Conservation (phyloP, 1,140 invertebrate genomes). For the Coboldia fuscipes region DNA sequence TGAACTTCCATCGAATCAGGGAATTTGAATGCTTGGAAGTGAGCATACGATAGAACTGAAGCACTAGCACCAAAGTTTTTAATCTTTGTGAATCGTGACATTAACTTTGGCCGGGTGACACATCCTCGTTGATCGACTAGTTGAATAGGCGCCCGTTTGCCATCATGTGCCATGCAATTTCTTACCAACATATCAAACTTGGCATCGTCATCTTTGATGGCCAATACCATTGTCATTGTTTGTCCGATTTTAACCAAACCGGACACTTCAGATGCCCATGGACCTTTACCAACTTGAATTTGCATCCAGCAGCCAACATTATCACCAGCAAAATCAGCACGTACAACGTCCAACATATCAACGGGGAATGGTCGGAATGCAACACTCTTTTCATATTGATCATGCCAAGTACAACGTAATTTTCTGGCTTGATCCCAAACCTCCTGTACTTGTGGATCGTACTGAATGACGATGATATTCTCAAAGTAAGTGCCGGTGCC, state of each 20-base stretch:
- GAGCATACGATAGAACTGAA: constrained; percentile 75
- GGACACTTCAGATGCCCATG: constrained; percentile 87
- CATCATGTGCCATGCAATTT: constrained; percentile 87
- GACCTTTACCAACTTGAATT: constrained; percentile 84
- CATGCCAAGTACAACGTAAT: constrained; percentile 84
- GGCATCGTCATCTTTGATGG: constrained; percentile 87
- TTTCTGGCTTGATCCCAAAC: constrained; percentile 91
- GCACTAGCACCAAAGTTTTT: constrained; percentile 87
- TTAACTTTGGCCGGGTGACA: constrained; percentile 74
- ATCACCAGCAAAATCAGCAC: constrained; percentile 84
- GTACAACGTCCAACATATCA: constrained; percentile 83
- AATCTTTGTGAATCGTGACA: constrained; percentile 86
- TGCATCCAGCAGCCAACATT: constrained; percentile 93
- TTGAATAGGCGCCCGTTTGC: constrained; percentile 84
- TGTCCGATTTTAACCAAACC: constrained; percentile 88
- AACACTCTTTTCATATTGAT: constrained; percentile 87
- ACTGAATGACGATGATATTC: constrained; percentile 86
- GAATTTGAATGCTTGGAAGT: constrained; percentile 91
- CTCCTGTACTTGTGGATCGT: constrained; percentile 87
- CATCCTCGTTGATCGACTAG: constrained; percentile 83
- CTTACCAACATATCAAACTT: constrained; percentile 92
- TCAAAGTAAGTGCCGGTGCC: constrained; percentile 85
- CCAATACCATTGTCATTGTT: constrained; percentile 92
- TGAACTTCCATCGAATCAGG: constrained; percentile 93
- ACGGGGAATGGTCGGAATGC: constrained; percentile 88